Base-by-base conservation (phyloP, 2,113 vertebrate species). In the Aphelocoma coerulescens region DNA sequence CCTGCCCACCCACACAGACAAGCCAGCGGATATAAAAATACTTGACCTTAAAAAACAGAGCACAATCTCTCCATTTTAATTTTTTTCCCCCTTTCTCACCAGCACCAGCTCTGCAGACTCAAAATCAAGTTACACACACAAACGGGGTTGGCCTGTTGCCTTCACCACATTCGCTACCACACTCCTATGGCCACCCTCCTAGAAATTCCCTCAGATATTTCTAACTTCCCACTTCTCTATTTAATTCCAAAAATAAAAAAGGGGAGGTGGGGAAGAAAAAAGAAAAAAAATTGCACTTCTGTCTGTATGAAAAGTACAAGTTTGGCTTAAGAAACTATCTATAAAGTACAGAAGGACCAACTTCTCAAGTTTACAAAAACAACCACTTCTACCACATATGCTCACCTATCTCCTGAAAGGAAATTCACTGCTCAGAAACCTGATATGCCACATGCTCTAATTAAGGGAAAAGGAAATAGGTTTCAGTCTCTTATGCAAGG, bases 11-110 rank as follows among this genome's bases (percentile, higher is more conserved):
- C 96, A 95, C 94, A 30, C 81, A n/a, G 65, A 66, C 57, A 92
- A 59, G 88, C 28, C 28, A 23, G 77, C 52, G 86, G 63, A 55
- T 81, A 78, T 32, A 95, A 93, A 97, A 96, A 96, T 74, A 81
- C 37, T 33, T 83, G 66, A 93, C 83, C 97, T 97, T 96, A 97
- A 97, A 97, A 97, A 73, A n/a, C 95, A 97, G 96, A 94, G 95
- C 95, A 91, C 5, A 13, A 37, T 78, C 71, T 96, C 90, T 88
- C 79, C 20, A 13, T 59, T 89, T 75, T 19, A 19, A 13, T 30
- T 76, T 65, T 58, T 33, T 57, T 27, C 3, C 17, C 30, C 27
- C 33, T 89, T 76, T 86, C 63, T 93, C 52, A 77, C 72, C 81
- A 91, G 85, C 21, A 46, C 48, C 6, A 5, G 73, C 18, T 61